A percentile compares a stretch with the other conserved stretches of the same genome.
phyloP scores from a whole-genome alignment of 2,888 invertebrate species.

The Papilio protenor region DNA sequence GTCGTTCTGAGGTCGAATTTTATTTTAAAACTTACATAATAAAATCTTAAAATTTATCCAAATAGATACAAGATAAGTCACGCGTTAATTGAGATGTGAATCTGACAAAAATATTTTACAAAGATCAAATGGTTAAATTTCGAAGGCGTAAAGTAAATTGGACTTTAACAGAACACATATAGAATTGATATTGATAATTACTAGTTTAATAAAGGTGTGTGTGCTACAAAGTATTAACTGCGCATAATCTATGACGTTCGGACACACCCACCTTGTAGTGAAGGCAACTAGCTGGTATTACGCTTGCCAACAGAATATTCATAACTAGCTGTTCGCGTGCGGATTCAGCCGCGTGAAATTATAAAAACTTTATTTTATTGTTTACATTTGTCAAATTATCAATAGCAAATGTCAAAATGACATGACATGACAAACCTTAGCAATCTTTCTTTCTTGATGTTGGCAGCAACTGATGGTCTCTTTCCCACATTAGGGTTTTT shows the following conservation, averaged over 20 bases:
- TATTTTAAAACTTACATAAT: not conserved
- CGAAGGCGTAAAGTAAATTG: not conserved
- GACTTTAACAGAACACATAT: not conserved
- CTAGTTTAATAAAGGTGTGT: conserved; percentile 34
- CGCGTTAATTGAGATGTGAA: not conserved
- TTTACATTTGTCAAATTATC: too few species aligned
- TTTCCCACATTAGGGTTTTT: too few species aligned
- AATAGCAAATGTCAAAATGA: too few species aligned
- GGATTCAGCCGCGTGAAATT: too few species aligned
- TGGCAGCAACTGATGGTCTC: too few species aligned
- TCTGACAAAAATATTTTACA: not conserved
- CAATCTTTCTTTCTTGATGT: too few species aligned
- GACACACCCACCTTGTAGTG: conserved; percentile 49
- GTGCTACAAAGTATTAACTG: conserved; percentile 44
- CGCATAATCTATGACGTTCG: conserved; percentile 49
- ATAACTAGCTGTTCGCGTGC: too few species aligned
- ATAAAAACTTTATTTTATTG: too few species aligned
- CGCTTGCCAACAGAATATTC: not conserved
- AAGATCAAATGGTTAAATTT: not conserved
- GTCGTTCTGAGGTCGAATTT: not conserved
- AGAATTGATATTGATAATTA: not conserved
- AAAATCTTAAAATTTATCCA: conserved; percentile 3
- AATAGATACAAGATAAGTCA: not conserved
- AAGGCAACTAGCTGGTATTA: conserved; percentile 47
- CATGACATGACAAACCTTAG: too few species aligned